These are phyloP conservation scores for Rhinatrema bivittatum DNA, from an alignment of 2,797 vertebrate genomes.

Conservation along the genomic window DNA sequence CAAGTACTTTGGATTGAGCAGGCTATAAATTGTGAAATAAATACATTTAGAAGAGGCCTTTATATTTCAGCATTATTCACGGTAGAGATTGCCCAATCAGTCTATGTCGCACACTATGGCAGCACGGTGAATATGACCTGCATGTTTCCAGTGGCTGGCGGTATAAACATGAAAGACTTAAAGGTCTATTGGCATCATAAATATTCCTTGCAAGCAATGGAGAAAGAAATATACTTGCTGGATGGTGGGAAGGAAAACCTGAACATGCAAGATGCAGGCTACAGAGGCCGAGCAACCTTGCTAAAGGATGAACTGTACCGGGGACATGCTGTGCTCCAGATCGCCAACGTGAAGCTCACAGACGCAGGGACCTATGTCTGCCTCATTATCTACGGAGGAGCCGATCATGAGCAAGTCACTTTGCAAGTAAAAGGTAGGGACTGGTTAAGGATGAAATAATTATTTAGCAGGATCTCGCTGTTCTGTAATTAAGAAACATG, in stretches of 20 bases:
- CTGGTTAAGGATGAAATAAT: no score
- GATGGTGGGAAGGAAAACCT: constrained; percentile 34
- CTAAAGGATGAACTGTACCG: constrained; percentile 54
- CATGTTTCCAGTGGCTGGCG: constrained; percentile 54
- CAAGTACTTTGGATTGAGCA: no score
- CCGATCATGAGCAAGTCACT: constrained; percentile 69
- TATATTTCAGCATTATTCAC: constrained; percentile 63
- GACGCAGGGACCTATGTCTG: constrained; percentile 77
- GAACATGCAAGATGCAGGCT: constrained; percentile 37
- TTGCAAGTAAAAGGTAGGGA: constrained; percentile 69
- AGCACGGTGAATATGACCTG: constrained; percentile 73
- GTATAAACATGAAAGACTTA: constrained; percentile 29
- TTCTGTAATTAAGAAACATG: no score
- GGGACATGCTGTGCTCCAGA: constrained; percentile 62
- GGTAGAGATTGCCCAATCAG: constrained; percentile 50
- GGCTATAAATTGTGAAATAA: no score
- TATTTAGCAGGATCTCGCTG: no score
- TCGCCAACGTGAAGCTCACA: constrained; percentile 59
- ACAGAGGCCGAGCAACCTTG: constrained; percentile 51
- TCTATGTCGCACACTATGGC: constrained; percentile 54
- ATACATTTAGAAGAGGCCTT: no score
- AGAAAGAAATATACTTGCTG: constrained; percentile 53
- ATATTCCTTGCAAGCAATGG: not conserved
- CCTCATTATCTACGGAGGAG: constrained; percentile 55
- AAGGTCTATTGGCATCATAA: constrained; percentile 67